Percentiles rank a stretch among this genome's conserved stretches.
Conservation (phyloP, 2,797 vertebrate species). For the Falco naumanni region DNA sequence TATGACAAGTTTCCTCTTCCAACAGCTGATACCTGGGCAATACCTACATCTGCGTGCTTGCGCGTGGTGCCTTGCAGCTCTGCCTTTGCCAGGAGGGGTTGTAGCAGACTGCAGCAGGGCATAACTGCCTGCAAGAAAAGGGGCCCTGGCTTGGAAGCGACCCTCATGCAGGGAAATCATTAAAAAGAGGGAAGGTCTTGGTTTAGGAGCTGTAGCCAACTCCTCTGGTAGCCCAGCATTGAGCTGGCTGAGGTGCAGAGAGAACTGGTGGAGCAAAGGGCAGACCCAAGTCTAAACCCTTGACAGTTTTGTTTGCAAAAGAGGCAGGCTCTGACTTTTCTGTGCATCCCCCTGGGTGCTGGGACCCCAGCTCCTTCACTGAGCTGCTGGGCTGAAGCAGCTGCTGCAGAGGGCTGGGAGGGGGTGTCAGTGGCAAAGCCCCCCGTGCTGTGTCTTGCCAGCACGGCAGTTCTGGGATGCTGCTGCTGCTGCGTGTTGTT, state of each 20-base stretch:
- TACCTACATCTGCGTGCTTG: neutral
- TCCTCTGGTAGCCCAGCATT: neutral
- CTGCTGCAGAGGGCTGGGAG: neutral
- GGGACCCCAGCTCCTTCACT: fast-evolving
- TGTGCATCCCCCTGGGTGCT: neutral
- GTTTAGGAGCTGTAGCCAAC: neutral
- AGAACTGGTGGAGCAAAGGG: neutral
- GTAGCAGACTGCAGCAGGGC: neutral
- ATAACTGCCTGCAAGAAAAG: neutral
- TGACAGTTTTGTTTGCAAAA: neutral
- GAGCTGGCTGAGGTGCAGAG: neutral
- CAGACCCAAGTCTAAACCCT: neutral
- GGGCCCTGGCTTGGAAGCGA: neutral
- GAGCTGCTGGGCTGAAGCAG: neutral
- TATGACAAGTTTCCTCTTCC: neutral
- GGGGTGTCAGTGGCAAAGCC: neutral
- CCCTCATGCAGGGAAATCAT: neutral
- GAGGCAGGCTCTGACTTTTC: neutral
- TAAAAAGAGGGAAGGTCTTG: neutral
- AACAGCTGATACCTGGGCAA: neutral
- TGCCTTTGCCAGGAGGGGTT: neutral
- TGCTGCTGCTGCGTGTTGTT: neutral
- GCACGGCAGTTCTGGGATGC: neutral
- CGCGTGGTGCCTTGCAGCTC: neutral
- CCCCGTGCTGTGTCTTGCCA: neutral